A percentile compares a stretch with the other conserved stretches of the same genome.
Conservation (phyloP, 1,140 invertebrate genomes). For the Colletes latitarsis region DNA sequence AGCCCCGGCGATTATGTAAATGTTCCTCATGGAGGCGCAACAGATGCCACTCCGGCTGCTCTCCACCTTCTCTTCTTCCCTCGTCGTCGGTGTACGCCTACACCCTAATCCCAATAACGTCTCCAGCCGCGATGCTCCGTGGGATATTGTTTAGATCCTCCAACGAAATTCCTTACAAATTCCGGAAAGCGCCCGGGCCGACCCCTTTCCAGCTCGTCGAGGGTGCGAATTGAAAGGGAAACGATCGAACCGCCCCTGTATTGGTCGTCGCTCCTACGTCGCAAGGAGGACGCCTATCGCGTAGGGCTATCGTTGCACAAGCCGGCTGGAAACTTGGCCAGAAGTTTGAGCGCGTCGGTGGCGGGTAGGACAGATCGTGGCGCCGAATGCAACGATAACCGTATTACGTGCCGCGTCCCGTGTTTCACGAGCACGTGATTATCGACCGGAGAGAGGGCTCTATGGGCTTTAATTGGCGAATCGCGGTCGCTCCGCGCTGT, state of each 20-base stretch:
- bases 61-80: slow-evolving; percentile 52
- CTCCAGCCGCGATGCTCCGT: slow-evolving; percentile 50
- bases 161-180: slow-evolving; percentile 76
- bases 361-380: slow-evolving; percentile 34
- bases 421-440: slow-evolving; percentile 45
- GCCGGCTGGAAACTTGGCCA: slow-evolving; percentile 23
- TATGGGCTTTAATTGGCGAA: slow-evolving; percentile 44
- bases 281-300: not conserved
- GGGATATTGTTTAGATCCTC: slow-evolving; percentile 76
- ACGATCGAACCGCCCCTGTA: slow-evolving; percentile 17
- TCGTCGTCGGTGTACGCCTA: slow-evolving; percentile 41
- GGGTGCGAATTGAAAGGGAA: slow-evolving; percentile 63
- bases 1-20: slow-evolving; percentile 78
- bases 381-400: slow-evolving; percentile 45
- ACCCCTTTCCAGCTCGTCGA: not conserved
- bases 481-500: slow-evolving; percentile 10
- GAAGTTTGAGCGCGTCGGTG: not conserved
- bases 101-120: slow-evolving; percentile 63
- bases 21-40: slow-evolving; percentile 79
- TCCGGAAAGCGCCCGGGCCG: slow-evolving; percentile 55
- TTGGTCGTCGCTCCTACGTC: no score
- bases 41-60: slow-evolving; percentile 74
- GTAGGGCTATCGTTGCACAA: not conserved
- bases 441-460: slow-evolving; percentile 21
- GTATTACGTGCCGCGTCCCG: slow-evolving; percentile 37